Percentiles rank a stretch among this genome's conserved stretches.
These are phyloP conservation scores for Columbina picui DNA, from an alignment of 2,113 vertebrate species.

Conservation along the genomic window DNA sequence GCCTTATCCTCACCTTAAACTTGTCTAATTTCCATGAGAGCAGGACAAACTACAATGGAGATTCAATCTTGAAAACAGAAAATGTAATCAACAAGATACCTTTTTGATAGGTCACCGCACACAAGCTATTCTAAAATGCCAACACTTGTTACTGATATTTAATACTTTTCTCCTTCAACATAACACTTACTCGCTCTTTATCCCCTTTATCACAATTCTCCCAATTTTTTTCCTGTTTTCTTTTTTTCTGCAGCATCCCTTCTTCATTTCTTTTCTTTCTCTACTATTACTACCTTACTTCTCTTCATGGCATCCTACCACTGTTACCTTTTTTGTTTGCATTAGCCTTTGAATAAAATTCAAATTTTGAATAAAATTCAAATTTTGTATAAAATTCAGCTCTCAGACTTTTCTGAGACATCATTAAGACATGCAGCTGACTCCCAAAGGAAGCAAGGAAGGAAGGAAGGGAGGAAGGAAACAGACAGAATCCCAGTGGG, in stretches of 20 bases:
- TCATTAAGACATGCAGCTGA: neutral
- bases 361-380: neutral
- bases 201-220: neutral
- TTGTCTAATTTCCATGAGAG: neutral
- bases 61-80: neutral
- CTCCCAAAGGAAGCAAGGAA: neutral
- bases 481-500: neutral
- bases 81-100: fast-evolving
- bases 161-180: neutral
- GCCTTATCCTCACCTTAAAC: neutral
- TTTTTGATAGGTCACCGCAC: neutral
- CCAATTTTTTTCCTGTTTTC: neutral
- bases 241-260: neutral
- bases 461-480: neutral
- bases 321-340: neutral
- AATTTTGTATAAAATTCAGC: neutral
- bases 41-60: neutral
- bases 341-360: neutral
- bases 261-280: neutral
- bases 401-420: neutral
- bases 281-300: neutral
- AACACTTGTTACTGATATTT: neutral
- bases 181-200: neutral
- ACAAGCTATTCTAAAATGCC: neutral
- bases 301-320: neutral